Evolutionary conservation across 2,888 invertebrate species (phyloP), one percentile per base, ranked within the genome.

Genomic region (Cloeon dipterum): DNA sequence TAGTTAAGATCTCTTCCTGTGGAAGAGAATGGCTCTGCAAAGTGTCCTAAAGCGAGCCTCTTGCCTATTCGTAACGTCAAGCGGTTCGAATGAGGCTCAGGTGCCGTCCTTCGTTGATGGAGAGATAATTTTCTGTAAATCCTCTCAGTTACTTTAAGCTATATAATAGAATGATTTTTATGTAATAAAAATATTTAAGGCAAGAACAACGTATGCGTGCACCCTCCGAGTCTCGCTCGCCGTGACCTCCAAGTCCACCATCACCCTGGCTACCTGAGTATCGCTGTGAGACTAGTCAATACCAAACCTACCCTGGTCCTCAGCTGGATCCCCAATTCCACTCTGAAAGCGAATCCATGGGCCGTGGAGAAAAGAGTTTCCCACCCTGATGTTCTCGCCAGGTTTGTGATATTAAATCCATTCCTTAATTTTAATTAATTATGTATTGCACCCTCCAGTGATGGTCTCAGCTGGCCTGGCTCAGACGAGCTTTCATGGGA

Each of bases 171-270:
- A 29, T 8, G 8, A 34, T 11, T 18, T 19, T 32, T 11, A 32
- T n/a, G n/a, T n/a, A 32, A 35, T 13, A 14, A 17, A 25, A 11
- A 11, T 33, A 26, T 20, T 29, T 35, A 8, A 52, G 52, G 50
- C 41, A 94, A 93, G 61, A 94, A 94, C 56, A 93, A 94, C 58
- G 89, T 94, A 23, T 94, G 93, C 56, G 91, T 94, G 33, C 93
- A 94, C 62, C 89, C 91, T 5, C 85, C 88, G 34, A 77, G 81
- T 0, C 66, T 79, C 42, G 69, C 81, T 36, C 68, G 85, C 35
- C 77, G 78, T 47, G 78, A 79, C 48, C 68, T 76, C 37, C 86
- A 88, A 46, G 70, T 81, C 20, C 65, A 83, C 1, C 93, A 93
- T 51, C 81, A 86, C 57, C 91, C 91, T 3, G 93, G 77, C 0